Conservation (phyloP, 1,140 invertebrate genomes). For the Trialeurodes vaporariorum region DNA sequence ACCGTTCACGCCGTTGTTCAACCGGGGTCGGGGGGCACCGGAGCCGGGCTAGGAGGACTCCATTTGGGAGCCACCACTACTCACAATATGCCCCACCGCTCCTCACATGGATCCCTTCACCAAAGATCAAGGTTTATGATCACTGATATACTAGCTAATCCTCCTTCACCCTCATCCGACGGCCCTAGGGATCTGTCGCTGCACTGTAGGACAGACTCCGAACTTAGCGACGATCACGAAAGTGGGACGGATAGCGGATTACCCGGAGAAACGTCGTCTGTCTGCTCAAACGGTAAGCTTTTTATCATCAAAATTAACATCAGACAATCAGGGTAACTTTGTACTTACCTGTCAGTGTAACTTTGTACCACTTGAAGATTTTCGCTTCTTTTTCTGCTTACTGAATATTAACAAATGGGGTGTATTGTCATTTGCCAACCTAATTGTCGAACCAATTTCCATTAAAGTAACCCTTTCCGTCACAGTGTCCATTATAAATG, state of each 20-base stretch:
- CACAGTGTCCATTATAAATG: no score
- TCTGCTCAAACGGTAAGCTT: conserved; percentile 32
- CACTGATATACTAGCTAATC: conserved; percentile 30
- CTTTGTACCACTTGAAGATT: no score
- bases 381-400: no score
- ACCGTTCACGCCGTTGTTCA: neutral
- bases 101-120: neutral
- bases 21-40: neutral
- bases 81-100: neutral
- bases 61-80: no score
- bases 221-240: conserved; percentile 28
- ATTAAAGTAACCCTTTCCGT: no score
- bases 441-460: no score
- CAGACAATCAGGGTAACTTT: no score
- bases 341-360: no score
- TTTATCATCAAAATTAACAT: no score
- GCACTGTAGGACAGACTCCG: conserved; percentile 26
- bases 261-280: conserved; percentile 29
- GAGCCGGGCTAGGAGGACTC: no score
- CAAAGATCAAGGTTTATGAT: conserved; percentile 32
- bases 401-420: no score
- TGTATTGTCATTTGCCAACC: no score
- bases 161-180: conserved; percentile 24
- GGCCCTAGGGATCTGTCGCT: conserved; percentile 27
- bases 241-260: conserved; percentile 29